Percentiles rank a stretch among this genome's conserved stretches.
These are phyloP conservation scores for Azemiops feae DNA, from an alignment of 2,113 vertebrate species.

Conservation along the genomic window DNA sequence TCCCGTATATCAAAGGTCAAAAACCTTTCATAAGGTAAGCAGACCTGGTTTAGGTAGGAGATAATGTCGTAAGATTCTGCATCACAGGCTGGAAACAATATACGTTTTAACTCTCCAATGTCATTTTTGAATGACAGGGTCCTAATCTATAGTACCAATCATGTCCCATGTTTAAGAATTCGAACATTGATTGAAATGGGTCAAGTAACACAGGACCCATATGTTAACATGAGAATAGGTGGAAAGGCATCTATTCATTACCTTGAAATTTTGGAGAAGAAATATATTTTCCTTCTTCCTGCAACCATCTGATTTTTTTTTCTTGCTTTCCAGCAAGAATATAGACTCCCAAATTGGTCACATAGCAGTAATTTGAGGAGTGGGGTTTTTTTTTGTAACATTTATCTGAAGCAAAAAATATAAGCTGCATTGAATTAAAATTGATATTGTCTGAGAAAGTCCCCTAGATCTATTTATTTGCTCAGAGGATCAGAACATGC, in stretches of 20 bases:
- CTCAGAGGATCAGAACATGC: neutral
- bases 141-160: neutral
- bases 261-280: neutral
- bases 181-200: neutral
- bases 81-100: neutral
- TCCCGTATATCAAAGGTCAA: neutral
- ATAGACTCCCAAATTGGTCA: neutral
- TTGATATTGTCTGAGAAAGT: neutral
- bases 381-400: neutral
- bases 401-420: neutral
- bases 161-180: neutral
- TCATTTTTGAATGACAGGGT: neutral
- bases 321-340: neutral
- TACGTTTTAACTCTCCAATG: neutral
- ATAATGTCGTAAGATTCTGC: neutral
- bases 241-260: neutral
- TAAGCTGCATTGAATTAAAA: neutral
- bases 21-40: conserved; percentile 30
- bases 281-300: neutral
- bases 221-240: neutral
- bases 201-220: neutral
- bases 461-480: neutral
- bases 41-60: neutral
- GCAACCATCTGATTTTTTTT: neutral
- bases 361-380: neutral